A percentile compares a stretch with the other conserved stretches of the same genome.
These are phyloP conservation scores for Sinocyclocheilus rhinocerous DNA, from an alignment of 2,113 vertebrate species.

Conservation along the genomic window DNA sequence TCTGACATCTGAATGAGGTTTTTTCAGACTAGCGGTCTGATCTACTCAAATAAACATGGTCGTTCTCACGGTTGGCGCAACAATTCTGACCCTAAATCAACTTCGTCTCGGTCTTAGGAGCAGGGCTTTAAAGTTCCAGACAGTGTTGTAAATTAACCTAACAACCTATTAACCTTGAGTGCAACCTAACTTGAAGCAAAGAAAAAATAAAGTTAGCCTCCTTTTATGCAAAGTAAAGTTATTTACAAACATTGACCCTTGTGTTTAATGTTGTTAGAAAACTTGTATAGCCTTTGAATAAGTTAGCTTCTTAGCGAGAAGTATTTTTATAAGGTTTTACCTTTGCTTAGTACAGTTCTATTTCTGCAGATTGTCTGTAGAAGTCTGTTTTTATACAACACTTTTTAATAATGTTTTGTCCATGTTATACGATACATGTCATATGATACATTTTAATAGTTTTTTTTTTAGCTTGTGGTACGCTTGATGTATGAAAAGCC, in stretches of 20 bases:
- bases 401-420: neutral
- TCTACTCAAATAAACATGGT: neutral
- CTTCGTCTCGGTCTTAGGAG: neutral
- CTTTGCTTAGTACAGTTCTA: neutral
- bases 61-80: neutral
- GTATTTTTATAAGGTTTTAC: neutral
- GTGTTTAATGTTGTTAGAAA: neutral
- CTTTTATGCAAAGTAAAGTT: neutral
- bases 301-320: neutral
- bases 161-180: neutral
- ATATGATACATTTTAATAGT: neutral
- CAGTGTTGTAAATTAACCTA: slow-evolving; percentile 7
- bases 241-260: neutral
- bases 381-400: neutral
- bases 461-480: neutral
- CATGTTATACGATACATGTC: neutral
- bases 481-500: neutral
- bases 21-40: neutral
- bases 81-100: neutral
- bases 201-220: neutral
- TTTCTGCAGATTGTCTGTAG: neutral
- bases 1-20: neutral
- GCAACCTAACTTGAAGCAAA: neutral
- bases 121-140: neutral
- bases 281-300: neutral